Percentiles rank a stretch among this genome's conserved stretches.
Evolutionary conservation across 2,888 invertebrate species (phyloP).

Genomic region (Resseliella maxima): DNA sequence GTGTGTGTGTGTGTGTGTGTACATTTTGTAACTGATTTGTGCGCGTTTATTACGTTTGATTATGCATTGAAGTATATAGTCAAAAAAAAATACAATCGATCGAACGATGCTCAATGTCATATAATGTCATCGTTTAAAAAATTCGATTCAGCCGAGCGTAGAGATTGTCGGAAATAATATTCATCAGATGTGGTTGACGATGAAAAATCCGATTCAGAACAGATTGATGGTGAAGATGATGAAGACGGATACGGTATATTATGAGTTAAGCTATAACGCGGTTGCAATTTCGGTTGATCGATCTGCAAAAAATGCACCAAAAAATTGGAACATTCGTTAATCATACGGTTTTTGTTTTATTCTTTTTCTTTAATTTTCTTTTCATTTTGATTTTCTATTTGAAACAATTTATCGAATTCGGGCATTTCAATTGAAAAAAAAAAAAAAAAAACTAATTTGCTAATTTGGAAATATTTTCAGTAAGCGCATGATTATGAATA

Average conservation of each 20-base stretch:
- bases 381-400: not conserved
- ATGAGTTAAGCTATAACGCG: conserved; percentile 15
- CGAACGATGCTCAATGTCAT: not conserved
- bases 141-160: not conserved
- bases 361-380: not conserved
- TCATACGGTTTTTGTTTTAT: not conserved
- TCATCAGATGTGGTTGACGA: conserved; percentile 55
- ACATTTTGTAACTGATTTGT: too few species aligned
- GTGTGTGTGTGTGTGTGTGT: not conserved
- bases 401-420: too few species aligned
- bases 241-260: conserved; percentile 42
- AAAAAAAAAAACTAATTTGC: too few species aligned
- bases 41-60: not conserved
- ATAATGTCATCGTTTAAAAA: not conserved
- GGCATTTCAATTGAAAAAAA: too few species aligned
- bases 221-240: conserved; percentile 45
- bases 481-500: too few species aligned
- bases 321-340: not conserved
- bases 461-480: too few species aligned
- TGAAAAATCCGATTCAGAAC: conserved; percentile 21
- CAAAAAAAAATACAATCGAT: too few species aligned
- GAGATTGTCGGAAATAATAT: conserved; percentile 54
- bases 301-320: conserved; percentile 25
- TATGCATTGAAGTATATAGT: too few species aligned
- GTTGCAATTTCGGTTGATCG: not conserved